Conservation (phyloP, 2,113 vertebrate genomes). For the Plectropomus leopardus region DNA sequence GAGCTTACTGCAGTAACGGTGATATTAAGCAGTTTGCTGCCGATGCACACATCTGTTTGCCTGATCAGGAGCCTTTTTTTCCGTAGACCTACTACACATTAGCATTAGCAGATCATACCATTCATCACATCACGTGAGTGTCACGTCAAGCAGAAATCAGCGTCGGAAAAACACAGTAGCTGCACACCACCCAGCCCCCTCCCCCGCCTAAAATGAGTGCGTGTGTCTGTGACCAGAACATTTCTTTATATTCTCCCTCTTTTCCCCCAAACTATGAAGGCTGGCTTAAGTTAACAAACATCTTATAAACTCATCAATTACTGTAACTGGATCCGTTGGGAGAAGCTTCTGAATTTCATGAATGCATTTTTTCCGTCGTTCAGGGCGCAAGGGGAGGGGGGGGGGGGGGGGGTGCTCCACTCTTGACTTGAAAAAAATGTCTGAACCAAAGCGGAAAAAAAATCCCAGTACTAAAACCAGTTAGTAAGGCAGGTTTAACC, state of each 20-base stretch:
- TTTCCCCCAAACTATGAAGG: conserved; percentile 59
- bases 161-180: conserved; percentile 75
- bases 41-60: conserved; percentile 83
- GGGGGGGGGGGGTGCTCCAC: conserved; percentile 33
- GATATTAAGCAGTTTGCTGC: conserved; percentile 79
- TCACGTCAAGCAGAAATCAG: conserved; percentile 57
- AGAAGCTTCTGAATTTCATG: conserved; percentile 82
- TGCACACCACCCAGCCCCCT: conserved; percentile 28
- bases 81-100: conserved; percentile 66
- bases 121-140: conserved; percentile 68
- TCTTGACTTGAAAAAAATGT: conserved; percentile 23
- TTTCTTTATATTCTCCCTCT: conserved; percentile 61
- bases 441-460: conserved; percentile 12
- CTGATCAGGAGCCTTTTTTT: conserved; percentile 79
- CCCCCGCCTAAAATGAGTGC: conserved; percentile 17
- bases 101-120: conserved; percentile 64
- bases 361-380: conserved; percentile 79
- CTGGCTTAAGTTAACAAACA: conserved; percentile 78
- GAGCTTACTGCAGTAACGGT: conserved; percentile 78
- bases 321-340: conserved; percentile 80
- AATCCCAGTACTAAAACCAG: conserved; percentile 24
- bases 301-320: conserved; percentile 84
- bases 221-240: conserved; percentile 46
- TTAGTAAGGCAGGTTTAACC: conserved; percentile 46
- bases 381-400: conserved; percentile 49